phyloP scores from a whole-genome alignment of 2,113 vertebrate genomes.

The Condylura cristata region DNA sequence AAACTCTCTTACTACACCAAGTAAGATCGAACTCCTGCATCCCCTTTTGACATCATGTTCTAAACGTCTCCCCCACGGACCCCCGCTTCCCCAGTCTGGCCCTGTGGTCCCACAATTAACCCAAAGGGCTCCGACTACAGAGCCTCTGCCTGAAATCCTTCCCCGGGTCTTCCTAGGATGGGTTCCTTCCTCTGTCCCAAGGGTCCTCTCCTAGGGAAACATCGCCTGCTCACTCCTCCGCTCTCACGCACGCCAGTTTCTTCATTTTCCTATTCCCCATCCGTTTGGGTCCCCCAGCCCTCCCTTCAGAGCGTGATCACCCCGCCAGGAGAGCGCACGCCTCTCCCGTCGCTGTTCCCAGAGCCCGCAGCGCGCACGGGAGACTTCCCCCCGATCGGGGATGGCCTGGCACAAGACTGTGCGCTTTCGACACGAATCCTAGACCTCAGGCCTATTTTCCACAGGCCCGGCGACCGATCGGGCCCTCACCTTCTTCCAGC shows the following conservation, averaged over 20 bases:
- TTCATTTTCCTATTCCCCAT: neutral
- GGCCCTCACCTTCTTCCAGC: slow-evolving; percentile 90
- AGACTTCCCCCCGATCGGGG: too few relatives aligned
- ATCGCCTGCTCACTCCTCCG: neutral
- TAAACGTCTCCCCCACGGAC: neutral
- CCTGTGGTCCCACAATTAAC: neutral
- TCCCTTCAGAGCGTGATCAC: neutral
- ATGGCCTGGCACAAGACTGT: neutral
- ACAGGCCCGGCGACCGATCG: neutral
- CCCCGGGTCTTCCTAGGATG: neutral
- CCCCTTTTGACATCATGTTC: neutral
- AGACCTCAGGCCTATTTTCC: neutral
- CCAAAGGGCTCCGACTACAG: neutral
- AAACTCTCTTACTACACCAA: neutral
- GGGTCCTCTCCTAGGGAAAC: neutral
- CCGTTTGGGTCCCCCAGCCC: neutral
- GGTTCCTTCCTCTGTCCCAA: neutral
- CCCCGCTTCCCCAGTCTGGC: neutral
- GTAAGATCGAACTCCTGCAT: neutral
- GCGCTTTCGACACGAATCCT: neutral
- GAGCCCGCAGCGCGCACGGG: neutral
- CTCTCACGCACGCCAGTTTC: neutral
- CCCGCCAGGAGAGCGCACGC: neutral
- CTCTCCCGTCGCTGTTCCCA: neutral
- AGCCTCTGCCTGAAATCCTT: neutral